phyloP scores from a whole-genome alignment of 2,888 invertebrate genomes.

The Lissocephala sabroskyi region DNA sequence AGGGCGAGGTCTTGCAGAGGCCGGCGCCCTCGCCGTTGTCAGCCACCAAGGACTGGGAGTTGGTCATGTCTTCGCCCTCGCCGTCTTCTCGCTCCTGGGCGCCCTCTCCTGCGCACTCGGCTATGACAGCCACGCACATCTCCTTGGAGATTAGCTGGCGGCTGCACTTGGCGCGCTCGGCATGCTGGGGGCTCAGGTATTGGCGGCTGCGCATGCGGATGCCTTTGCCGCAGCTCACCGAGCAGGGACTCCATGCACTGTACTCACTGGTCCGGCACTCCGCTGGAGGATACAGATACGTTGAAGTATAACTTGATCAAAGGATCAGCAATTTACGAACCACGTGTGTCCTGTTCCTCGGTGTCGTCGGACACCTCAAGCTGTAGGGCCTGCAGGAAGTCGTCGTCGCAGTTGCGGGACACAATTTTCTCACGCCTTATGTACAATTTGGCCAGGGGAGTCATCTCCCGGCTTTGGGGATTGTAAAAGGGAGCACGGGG shows the following conservation, averaged over 20 bases:
- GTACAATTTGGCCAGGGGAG: conserved; percentile 88
- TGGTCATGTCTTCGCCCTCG: conserved; percentile 71
- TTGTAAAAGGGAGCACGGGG: conserved; percentile 94
- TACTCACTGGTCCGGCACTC: conserved; percentile 87
- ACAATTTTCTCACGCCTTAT: conserved; percentile 83
- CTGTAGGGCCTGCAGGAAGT: conserved; percentile 75
- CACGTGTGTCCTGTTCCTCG: conserved; percentile 77
- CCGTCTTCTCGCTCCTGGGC: conserved; percentile 64
- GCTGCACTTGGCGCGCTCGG: conserved; percentile 79
- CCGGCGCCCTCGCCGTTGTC: conserved; percentile 71
- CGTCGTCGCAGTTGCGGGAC: conserved; percentile 82
- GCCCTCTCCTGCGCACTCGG: conserved; percentile 82
- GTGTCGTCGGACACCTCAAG: conserved; percentile 80
- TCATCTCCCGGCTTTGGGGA: conserved; percentile 78
- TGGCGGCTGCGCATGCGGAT: conserved; percentile 83
- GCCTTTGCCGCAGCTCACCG: conserved; percentile 91
- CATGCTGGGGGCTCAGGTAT: conserved; percentile 81
- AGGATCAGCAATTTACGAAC: too few relatives aligned
- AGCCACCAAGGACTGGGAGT: conserved; percentile 58
- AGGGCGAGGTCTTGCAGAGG: conserved; percentile 67
- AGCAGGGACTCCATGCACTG: conserved; percentile 85
- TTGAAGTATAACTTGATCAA: background rate
- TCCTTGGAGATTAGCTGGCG: conserved; percentile 88
- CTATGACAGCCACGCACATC: conserved; percentile 86
- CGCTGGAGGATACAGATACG: conserved; percentile 73